phyloP scores from a whole-genome alignment of 2,888 invertebrate genomes.

The Sarcophaga subvicina region DNA sequence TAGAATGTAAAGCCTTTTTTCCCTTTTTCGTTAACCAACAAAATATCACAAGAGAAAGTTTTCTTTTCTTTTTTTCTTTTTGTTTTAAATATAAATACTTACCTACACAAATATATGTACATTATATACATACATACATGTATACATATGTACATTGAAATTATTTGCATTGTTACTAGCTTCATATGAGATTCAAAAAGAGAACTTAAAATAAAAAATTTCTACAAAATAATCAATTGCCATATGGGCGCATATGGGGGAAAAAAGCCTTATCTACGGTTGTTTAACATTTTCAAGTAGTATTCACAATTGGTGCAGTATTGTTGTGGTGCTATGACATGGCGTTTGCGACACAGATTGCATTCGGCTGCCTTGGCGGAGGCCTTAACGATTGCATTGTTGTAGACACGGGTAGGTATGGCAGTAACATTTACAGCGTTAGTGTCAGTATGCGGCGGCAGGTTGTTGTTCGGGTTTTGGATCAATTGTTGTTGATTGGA shows the following conservation, averaged over 20 bases:
- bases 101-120: slow-evolving; percentile 50
- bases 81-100: slow-evolving; percentile 51
- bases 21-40: slow-evolving; percentile 21
- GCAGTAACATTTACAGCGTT: slow-evolving; percentile 77
- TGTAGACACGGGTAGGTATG: slow-evolving; percentile 82
- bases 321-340: slow-evolving; percentile 88
- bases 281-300: slow-evolving; percentile 88
- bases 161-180: slow-evolving; percentile 55
- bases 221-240: not conserved
- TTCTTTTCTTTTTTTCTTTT: slow-evolving; percentile 38
- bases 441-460: slow-evolving; percentile 57
- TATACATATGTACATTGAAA: not conserved
- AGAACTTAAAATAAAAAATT: slow-evolving; percentile 9
- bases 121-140: slow-evolving; percentile 14
- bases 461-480: not conserved
- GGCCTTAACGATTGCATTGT: slow-evolving; percentile 82
- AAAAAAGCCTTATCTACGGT: slow-evolving; percentile 76
- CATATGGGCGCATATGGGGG: not conserved
- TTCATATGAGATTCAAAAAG: slow-evolving; percentile 64
- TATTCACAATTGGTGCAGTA: slow-evolving; percentile 96
- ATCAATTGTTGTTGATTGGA: slow-evolving; percentile 44
- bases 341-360: slow-evolving; percentile 93
- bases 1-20: slow-evolving; percentile 50
- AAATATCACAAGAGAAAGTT: slow-evolving; percentile 59
- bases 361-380: slow-evolving; percentile 87